Conservation (phyloP, 2,888 invertebrate species). For the Drosophila eohydei region DNA sequence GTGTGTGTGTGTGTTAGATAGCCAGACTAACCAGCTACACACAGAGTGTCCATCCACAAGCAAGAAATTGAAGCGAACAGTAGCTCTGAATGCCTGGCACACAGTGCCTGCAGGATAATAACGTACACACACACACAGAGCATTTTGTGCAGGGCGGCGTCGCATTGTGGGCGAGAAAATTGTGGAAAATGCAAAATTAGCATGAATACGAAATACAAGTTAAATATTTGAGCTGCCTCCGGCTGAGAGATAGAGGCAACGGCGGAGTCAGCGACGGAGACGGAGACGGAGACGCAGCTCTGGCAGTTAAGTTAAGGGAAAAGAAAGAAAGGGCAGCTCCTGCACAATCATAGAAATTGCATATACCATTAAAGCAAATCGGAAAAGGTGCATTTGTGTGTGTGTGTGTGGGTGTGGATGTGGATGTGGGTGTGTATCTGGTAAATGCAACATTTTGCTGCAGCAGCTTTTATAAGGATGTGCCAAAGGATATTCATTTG, state of each 20-base stretch:
- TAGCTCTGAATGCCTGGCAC: slow-evolving; percentile 25
- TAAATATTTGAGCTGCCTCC: slow-evolving; percentile 75
- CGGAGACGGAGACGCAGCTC: background rate
- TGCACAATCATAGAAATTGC: slow-evolving; percentile 58
- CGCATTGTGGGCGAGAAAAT: slow-evolving; percentile 65
- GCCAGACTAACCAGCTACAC: slow-evolving; percentile 29
- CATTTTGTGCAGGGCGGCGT: slow-evolving; percentile 37
- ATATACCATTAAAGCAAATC: slow-evolving; percentile 51
- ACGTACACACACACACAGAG: slow-evolving; percentile 28
- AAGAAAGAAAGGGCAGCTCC: slow-evolving; percentile 3
- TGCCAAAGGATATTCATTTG: slow-evolving; percentile 35
- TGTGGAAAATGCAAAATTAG: slow-evolving; percentile 81
- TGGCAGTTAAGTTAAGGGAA: background rate
- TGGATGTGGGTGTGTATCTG: slow-evolving; percentile 3
- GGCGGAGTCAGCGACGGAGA: background rate
- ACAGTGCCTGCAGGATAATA: slow-evolving; percentile 59
- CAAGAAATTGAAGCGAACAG: slow-evolving; percentile 51
- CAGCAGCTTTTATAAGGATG: slow-evolving; percentile 37
- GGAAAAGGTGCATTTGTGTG: slow-evolving; percentile 31
- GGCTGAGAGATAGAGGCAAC: background rate
- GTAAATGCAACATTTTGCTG: slow-evolving; percentile 44
- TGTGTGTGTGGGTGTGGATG: background rate
- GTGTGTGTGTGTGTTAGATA: slow-evolving; percentile 38
- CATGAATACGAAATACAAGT: slow-evolving; percentile 80
- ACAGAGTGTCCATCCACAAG: slow-evolving; percentile 49